Evolutionary conservation across 2,797 vertebrate species (phyloP).

Genomic region (Pantherophis alleghaniensis): DNA sequence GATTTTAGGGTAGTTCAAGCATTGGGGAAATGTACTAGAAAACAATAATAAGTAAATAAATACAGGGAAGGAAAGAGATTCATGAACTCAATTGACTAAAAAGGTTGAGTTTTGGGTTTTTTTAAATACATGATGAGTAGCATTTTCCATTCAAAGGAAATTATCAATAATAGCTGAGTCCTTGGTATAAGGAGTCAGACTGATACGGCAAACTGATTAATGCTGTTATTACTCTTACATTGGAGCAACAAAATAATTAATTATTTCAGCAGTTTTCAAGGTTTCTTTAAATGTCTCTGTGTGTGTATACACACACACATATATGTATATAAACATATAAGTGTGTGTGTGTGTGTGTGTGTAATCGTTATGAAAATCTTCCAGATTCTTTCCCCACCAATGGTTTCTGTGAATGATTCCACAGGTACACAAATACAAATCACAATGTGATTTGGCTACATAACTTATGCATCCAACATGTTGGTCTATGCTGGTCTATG

Average conservation of each 20-base stretch:
- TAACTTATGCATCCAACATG: background rate
- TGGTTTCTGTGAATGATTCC: background rate
- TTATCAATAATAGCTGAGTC: constrained; percentile 38
- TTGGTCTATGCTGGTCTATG: background rate
- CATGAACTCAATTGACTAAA: constrained; percentile 61
- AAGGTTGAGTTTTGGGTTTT: constrained; percentile 7
- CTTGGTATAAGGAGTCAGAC: background rate
- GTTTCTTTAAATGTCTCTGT: constrained; percentile 6
- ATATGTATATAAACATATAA: too few species aligned
- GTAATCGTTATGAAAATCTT: background rate
- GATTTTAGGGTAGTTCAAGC: constrained; percentile 67
- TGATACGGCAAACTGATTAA: constrained; percentile 19
- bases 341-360: too few species aligned
- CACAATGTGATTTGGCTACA: background rate
- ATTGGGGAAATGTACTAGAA: constrained; percentile 61
- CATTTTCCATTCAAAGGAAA: constrained; percentile 48
- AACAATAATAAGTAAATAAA: constrained; percentile 74
- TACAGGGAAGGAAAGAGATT: constrained; percentile 60
- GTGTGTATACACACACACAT: too few species aligned
- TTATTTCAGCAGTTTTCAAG: background rate
- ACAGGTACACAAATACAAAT: background rate
- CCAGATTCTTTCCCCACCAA: background rate
- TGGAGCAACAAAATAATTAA: constrained; percentile 3
- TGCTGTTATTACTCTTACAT: background rate
- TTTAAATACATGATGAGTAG: constrained; percentile 15